These are phyloP conservation scores for Palythoa caribaeorum DNA, from an alignment of 92 coral and sea anemone species.

Conservation along the genomic window DNA sequence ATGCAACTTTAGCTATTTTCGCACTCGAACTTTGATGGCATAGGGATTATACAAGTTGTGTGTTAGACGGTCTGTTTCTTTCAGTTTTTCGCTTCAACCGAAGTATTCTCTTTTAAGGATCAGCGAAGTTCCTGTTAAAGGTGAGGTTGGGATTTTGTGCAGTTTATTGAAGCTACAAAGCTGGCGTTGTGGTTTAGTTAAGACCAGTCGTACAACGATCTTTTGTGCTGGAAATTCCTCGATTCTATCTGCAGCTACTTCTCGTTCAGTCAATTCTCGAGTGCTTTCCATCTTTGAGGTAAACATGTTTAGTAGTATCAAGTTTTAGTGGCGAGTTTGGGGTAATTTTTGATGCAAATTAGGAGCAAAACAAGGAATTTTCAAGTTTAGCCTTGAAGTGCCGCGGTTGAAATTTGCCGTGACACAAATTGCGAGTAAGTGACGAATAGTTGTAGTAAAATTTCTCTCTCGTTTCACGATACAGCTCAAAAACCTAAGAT, in stretches of 20 bases:
- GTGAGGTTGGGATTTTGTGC: background rate
- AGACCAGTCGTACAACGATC: slow-evolving; percentile 17
- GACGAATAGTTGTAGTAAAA: background rate
- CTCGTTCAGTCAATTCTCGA: slow-evolving; percentile 8
- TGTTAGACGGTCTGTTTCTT: background rate
- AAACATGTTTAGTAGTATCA: background rate
- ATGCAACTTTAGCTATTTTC: slow-evolving; percentile 85
- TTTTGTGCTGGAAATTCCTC: slow-evolving; percentile 41
- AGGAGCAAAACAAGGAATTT: slow-evolving; percentile 21
- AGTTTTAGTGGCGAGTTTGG: background rate
- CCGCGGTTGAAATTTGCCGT: slow-evolving; percentile 28
- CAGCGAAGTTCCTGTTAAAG: slow-evolving; percentile 20
- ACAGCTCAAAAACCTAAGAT: background rate
- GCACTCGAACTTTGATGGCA: slow-evolving; percentile 53
- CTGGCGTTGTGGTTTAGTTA: background rate
- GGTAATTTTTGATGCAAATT: background rate
- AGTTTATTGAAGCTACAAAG: background rate
- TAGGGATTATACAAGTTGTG: slow-evolving; percentile 34
- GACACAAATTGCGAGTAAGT: slow-evolving; percentile 4
- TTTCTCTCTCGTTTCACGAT: background rate
- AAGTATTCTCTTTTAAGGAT: slow-evolving; percentile 45
- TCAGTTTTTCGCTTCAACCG: slow-evolving; percentile 14
- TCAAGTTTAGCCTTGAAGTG: background rate
- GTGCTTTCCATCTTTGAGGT: background rate
- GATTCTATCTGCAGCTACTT: slow-evolving; percentile 17